A percentile compares a stretch with the other conserved stretches of the same genome.
These are phyloP conservation scores for Pelobates cultripes DNA, from an alignment of 2,797 vertebrate species.

Conservation along the genomic window DNA sequence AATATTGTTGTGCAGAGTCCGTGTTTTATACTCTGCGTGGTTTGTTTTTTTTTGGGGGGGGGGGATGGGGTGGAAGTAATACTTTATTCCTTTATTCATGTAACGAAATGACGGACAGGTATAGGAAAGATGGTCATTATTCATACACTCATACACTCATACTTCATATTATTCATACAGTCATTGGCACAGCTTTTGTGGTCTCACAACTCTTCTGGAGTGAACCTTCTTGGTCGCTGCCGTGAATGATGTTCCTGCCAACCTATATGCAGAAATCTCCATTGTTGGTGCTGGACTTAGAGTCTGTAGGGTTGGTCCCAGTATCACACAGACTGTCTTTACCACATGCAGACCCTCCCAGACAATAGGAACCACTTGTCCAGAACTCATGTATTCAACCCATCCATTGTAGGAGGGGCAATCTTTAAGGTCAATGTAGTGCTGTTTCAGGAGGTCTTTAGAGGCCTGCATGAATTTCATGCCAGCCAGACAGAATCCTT, in stretches of 20 bases:
- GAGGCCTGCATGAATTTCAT: slow-evolving; percentile 90
- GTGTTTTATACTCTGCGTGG: too few species aligned
- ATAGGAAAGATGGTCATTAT: too few species aligned
- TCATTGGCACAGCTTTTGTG: too few species aligned
- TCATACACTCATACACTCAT: too few species aligned
- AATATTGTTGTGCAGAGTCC: too few species aligned
- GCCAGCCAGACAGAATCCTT: slow-evolving; percentile 87
- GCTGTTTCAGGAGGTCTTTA: slow-evolving; percentile 81
- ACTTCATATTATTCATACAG: too few species aligned
- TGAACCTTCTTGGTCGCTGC: too few species aligned
- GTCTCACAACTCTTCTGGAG: too few species aligned
- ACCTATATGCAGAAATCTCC: slow-evolving; percentile 92
- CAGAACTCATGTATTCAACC: slow-evolving; percentile 87
- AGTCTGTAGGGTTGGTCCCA: slow-evolving; percentile 92
- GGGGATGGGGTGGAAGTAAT: too few species aligned
- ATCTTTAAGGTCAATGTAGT: slow-evolving; percentile 87
- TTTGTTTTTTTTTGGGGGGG: too few species aligned
- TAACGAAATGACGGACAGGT: too few species aligned
- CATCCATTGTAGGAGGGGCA: slow-evolving; percentile 83
- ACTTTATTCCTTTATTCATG: too few species aligned
- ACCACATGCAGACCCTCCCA: slow-evolving; percentile 90
- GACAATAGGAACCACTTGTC: slow-evolving; percentile 92
- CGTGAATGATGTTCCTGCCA: slow-evolving; percentile 68
- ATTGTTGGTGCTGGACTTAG: slow-evolving; percentile 91
- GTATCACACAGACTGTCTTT: slow-evolving; percentile 89